Evolutionary conservation across 2,113 vertebrate genomes (phyloP).

Genomic region (Fregetta grallaria): DNA sequence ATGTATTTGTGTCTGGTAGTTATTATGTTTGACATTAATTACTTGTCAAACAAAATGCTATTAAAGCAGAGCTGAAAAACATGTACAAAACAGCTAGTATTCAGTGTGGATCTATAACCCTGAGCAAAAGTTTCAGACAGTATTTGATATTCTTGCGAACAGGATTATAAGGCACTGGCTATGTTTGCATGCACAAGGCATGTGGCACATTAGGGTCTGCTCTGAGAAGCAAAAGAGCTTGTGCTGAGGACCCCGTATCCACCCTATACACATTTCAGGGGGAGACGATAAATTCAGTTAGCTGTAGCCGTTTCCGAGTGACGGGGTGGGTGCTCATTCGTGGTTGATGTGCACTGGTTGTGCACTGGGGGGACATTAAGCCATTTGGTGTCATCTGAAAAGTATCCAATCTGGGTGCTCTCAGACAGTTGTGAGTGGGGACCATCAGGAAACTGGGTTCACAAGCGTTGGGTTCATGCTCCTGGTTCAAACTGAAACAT

Average conservation of each 20-base stretch:
- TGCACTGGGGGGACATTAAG: neutral
- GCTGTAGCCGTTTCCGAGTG: neutral
- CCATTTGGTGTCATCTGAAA: neutral
- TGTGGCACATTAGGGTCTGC: neutral
- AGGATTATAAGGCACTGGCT: neutral
- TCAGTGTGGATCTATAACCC: neutral
- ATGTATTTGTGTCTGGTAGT: slow-evolving; percentile 11
- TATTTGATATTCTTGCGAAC: neutral
- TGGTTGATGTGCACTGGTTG: neutral
- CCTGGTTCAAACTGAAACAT: neutral
- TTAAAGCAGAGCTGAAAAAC: neutral
- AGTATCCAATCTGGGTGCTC: neutral
- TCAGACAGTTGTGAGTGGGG: neutral
- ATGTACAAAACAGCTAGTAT: neutral
- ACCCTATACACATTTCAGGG: neutral
- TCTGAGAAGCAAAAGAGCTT: neutral
- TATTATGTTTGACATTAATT: neutral
- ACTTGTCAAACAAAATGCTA: neutral
- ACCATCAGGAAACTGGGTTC: neutral
- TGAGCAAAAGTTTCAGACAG: neutral
- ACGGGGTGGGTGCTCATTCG: neutral
- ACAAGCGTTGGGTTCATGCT: neutral
- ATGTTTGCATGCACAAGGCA: neutral
- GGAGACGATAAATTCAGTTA: neutral
- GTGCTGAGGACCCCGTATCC: neutral